Conservation (phyloP, 2,888 invertebrate genomes). For the Teleiodes luculella region DNA sequence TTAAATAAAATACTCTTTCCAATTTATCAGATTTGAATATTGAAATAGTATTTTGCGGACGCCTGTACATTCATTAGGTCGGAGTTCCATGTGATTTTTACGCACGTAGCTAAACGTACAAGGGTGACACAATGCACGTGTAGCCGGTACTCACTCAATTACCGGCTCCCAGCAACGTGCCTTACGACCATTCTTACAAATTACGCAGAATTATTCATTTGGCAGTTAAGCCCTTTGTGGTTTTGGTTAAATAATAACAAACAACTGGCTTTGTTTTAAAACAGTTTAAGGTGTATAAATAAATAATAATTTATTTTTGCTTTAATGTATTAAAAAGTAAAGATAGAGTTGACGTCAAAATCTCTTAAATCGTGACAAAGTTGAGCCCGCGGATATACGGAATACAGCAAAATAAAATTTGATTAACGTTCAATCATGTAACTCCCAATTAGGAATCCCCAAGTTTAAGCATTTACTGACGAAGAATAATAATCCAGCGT, state of each 20-base stretch:
- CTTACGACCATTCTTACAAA: not conserved
- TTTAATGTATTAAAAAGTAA: too few species aligned
- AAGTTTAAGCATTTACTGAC: too few species aligned
- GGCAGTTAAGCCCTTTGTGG: not conserved
- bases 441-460: too few species aligned
- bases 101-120: slow-evolving; percentile 43
- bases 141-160: slow-evolving; percentile 13
- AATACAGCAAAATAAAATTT: too few species aligned
- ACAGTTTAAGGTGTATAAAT: too few species aligned
- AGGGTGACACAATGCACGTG: slow-evolving; percentile 52
- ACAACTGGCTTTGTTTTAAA: not conserved
- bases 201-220: not conserved
- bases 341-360: too few species aligned
- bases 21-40: too few species aligned
- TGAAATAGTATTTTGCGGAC: slow-evolving; percentile 26
- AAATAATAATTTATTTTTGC: too few species aligned
- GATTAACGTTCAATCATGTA: too few species aligned
- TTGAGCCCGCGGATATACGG: too few species aligned
- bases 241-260: not conserved
- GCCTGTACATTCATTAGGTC: slow-evolving; percentile 54
- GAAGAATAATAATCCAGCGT: not conserved
- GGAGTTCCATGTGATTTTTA: slow-evolving; percentile 53
- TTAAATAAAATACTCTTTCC: too few species aligned
- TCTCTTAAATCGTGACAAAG: too few species aligned
- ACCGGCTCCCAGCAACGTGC: not conserved